Evolutionary conservation across 1,140 invertebrate genomes (phyloP), one percentile per base, ranked within the genome.

Genomic region (Pseudomyrmex flavicornis): DNA sequence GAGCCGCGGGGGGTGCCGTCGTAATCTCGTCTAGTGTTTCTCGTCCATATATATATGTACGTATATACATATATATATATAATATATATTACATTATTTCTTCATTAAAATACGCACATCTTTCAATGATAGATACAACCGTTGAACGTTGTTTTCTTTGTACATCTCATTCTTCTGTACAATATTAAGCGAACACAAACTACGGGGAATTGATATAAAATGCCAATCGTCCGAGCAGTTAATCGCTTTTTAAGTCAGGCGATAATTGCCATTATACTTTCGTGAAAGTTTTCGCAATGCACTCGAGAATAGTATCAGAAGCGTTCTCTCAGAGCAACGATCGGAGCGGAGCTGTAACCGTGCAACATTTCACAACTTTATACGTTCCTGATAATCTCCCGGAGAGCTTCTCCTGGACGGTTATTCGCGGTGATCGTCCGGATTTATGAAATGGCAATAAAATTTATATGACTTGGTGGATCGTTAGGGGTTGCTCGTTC

Each of bases 51-150:
- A 7, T 35, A 35, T 7, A 35, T 7, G 7, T 35, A 35, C 2
- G 7, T 35, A 35, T 35, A 35, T 26, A 26, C 3, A 26, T 3
- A 26, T 0, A 26, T 3, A 26, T 26, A 26, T 3, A 26, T 26
- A 26, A 89, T 87, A 91, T 92, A 91, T 93, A 93, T 94, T 94
- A 93, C 89, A 93, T 92, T 93, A 91, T 92, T 89, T 76, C 83
- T 90, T 92, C 91, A 93, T 94, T 93, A 93, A 94, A 93, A 89
- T 82, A 91, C 85, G 86, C 87, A 83, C 76, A 68, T 69, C 12
- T 59, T 12, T 72, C 12, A 56, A 7, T 35, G 44, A 46, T 12
- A 35, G 44, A 59, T 52, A 9, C 7, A 35, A 35, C 5, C 5
- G 1, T 35, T 7, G 35, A 35, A 15, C 5, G 26, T 35, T 4